A percentile compares a stretch with the other conserved stretches of the same genome.
phyloP scores from a whole-genome alignment of 2,113 vertebrate genomes.

The Oncorhynchus mykiss region DNA sequence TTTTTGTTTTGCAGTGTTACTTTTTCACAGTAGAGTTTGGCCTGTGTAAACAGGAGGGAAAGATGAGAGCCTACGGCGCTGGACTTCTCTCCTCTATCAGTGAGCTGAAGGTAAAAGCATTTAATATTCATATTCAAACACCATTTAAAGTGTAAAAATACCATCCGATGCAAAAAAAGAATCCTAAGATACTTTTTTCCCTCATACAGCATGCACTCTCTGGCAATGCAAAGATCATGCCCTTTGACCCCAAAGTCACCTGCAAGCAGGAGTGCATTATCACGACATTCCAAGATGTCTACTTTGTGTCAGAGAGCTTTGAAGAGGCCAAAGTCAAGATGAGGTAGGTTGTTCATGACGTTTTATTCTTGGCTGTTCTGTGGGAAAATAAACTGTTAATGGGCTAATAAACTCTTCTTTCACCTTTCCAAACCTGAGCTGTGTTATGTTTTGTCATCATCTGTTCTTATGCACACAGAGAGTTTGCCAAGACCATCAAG shows the following conservation, averaged over 20 bases:
- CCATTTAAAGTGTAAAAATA: not conserved
- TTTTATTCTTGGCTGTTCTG: not conserved
- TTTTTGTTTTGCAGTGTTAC: slow-evolving; percentile 85
- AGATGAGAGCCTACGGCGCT: slow-evolving; percentile 90
- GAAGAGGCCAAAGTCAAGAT: slow-evolving; percentile 87
- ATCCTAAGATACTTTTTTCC: slow-evolving; percentile 1
- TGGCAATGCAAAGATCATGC: slow-evolving; percentile 84
- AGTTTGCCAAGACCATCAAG: slow-evolving; percentile 96
- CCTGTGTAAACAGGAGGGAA: slow-evolving; percentile 94
- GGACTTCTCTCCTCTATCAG: slow-evolving; percentile 96
- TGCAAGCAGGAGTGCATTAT: slow-evolving; percentile 94
- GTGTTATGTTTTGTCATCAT: not conserved
- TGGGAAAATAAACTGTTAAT: not conserved
- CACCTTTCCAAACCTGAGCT: not conserved
- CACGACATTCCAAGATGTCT: slow-evolving; percentile 94
- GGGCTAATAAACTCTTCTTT: not conserved
- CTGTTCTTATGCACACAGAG: slow-evolving; percentile 70
- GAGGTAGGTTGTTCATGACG: slow-evolving; percentile 74
- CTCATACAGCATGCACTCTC: slow-evolving; percentile 84
- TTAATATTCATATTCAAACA: not conserved
- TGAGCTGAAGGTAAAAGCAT: slow-evolving; percentile 86
- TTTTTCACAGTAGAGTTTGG: slow-evolving; percentile 99
- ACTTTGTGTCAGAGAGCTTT: slow-evolving; percentile 80
- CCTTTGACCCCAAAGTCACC: slow-evolving; percentile 89
- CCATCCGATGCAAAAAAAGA: not conserved